Evolutionary conservation across 2,888 invertebrate genomes (phyloP).

Genomic region (Agonopterix subpropinquella): DNA sequence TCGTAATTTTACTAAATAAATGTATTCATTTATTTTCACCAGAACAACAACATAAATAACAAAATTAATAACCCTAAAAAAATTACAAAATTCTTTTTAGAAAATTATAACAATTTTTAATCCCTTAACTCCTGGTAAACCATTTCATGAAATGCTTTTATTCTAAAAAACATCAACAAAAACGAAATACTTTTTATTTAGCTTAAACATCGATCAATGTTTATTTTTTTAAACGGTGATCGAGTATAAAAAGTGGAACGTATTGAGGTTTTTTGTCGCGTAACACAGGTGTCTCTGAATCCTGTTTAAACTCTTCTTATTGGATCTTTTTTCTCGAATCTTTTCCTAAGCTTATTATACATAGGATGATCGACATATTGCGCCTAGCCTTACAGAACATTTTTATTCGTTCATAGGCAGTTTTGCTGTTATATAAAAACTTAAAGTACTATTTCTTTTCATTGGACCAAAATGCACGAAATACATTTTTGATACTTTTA

Average conservation of each 20-base stretch:
- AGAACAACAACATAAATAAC: too few species aligned
- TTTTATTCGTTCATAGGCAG: background rate
- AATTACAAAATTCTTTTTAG: too few species aligned
- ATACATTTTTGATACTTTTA: too few species aligned
- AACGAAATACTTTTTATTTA: background rate
- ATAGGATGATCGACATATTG: background rate
- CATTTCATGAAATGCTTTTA: too few species aligned
- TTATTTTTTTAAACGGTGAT: constrained; percentile 28
- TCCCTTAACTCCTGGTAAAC: too few species aligned
- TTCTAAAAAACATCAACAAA: background rate
- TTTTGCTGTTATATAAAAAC: constrained; percentile 1
- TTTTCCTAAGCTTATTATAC: constrained; percentile 18
- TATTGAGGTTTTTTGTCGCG: constrained; percentile 50
- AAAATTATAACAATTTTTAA: too few species aligned
- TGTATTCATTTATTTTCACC: too few species aligned
- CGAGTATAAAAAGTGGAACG: constrained; percentile 27
- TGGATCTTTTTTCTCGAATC: constrained; percentile 21
- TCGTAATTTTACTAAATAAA: too few species aligned
- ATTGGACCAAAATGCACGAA: too few species aligned
- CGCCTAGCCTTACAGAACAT: background rate
- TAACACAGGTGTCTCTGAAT: constrained; percentile 56
- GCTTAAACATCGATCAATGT: constrained; percentile 22
- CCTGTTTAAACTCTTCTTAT: constrained; percentile 29
- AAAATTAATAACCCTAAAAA: too few species aligned
- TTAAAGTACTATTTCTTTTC: background rate